Conservation (phyloP, 2,113 vertebrate species). For the Gallinago paraguaiae region DNA sequence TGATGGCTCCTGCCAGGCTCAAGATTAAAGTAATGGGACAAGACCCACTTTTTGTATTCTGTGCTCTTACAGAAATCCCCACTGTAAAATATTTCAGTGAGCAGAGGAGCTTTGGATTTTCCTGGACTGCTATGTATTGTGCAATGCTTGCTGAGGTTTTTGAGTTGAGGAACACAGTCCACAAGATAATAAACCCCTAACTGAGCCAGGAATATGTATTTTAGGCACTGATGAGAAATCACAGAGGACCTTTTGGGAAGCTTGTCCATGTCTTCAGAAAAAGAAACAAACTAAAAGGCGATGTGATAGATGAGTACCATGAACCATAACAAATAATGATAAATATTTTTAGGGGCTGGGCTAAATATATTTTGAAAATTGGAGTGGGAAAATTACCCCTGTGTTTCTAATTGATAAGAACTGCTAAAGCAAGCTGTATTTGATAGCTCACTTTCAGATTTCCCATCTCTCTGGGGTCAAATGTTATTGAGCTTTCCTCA, state of each 20-base stretch:
- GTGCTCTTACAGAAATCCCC: background rate
- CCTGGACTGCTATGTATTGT: background rate
- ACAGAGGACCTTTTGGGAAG: background rate
- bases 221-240: background rate
- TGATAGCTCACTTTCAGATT: background rate
- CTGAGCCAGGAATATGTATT: accelerated
- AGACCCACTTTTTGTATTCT: background rate
- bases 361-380: background rate
- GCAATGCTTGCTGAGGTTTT: background rate
- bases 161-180: accelerated
- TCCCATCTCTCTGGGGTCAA: background rate
- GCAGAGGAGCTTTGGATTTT: background rate
- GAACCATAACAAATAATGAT: background rate
- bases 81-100: background rate
- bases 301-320: background rate
- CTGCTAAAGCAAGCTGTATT: background rate
- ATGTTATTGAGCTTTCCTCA: background rate
- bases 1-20: accelerated
- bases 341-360: background rate
- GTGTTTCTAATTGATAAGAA: background rate
- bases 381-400: background rate
- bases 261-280: background rate
- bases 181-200: background rate
- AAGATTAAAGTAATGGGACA: accelerated
- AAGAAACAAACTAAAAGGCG: background rate